Evolutionary conservation across 2,888 invertebrate species (phyloP), one percentile per base, ranked within the genome.

Genomic region (Pseudococcus longispinus): DNA sequence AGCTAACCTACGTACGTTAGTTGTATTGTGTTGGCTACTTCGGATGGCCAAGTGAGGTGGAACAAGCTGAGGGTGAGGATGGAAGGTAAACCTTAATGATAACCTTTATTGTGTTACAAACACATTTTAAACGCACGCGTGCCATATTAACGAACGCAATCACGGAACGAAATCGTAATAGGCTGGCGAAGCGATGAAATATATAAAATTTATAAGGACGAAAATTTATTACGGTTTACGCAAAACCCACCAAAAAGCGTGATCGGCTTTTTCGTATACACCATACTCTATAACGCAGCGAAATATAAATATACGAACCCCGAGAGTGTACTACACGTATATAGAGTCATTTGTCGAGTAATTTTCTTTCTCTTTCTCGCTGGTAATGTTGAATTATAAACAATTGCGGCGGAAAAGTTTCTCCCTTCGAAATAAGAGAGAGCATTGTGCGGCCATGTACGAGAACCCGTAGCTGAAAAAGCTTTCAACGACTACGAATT

Each of bases 91-190:
- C 70, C 70, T 70, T 70, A 70, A 70, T 70, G 70, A 70, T 70
- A 70, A 70, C 70, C 70, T 70, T 70, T 70, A 70, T 29, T 70
- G 29, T 70, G 32, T 29, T 70, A 70, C 70, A 29, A 32, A 70
- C 70, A 70, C 70, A 70, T 70, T 70, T 70, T 29, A 70, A 70
- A 70, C 70, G 70, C 70, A 70, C 70, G 70, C 70, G 32, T 70
- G 70, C 70, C 70, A 18, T 70, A 70, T 70, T 70, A 70, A 70
- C 70, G 70, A 70, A 70, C 29, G 70, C 29, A 70, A 70, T 70
- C 70, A 70, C 70, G 70, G 70, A 70, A 70, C 70, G 70, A 29
- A 70, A 70, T 70, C 70, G 70, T 70, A 70, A 70, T 29, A 70
- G 29, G 70, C 70, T 70, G 29, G 29, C 26, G 29, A 70, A 70